Evolutionary conservation across 2,797 vertebrate species (phyloP).

Genomic region (Acanthurus leucopareius): DNA sequence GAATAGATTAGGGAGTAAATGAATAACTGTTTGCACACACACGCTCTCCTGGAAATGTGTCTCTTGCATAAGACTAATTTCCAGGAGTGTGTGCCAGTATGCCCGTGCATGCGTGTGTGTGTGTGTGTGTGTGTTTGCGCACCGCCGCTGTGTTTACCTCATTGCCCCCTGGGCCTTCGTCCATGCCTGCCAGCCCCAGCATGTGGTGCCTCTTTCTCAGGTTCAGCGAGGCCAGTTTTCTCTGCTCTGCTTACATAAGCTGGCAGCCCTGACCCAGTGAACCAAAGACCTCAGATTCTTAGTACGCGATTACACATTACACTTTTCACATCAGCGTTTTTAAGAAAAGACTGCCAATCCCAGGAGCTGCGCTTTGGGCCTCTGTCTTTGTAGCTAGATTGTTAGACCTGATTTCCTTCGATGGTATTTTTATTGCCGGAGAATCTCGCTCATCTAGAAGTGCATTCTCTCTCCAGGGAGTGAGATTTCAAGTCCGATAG

Average conservation of each 20-base stretch:
- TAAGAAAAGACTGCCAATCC: slow-evolving; percentile 5
- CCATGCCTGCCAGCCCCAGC: slow-evolving; percentile 46
- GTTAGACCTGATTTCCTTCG: slow-evolving; percentile 30
- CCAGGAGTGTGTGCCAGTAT: slow-evolving; percentile 31
- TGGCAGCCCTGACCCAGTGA: slow-evolving; percentile 67
- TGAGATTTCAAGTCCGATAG: slow-evolving; percentile 40
- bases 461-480: slow-evolving; percentile 44
- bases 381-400: slow-evolving; percentile 10
- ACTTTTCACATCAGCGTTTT: slow-evolving; percentile 27
- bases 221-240: slow-evolving; percentile 61
- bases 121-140: too few relatives aligned
- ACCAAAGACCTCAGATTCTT: slow-evolving; percentile 56
- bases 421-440: slow-evolving; percentile 46
- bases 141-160: slow-evolving; percentile 37
- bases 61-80: slow-evolving; percentile 53
- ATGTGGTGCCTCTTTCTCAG: slow-evolving; percentile 37
- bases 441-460: slow-evolving; percentile 41
- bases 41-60: slow-evolving; percentile 45
- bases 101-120: slow-evolving; percentile 3
- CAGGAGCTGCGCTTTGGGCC: not conserved
- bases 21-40: slow-evolving; percentile 55
- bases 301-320: slow-evolving; percentile 34
- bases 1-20: slow-evolving; percentile 63
- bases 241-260: slow-evolving; percentile 68
- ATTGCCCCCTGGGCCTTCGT: slow-evolving; percentile 37